These are phyloP conservation scores for Lasioglossum figueresi DNA, from an alignment of 2,888 invertebrate genomes.

Conservation along the genomic window DNA sequence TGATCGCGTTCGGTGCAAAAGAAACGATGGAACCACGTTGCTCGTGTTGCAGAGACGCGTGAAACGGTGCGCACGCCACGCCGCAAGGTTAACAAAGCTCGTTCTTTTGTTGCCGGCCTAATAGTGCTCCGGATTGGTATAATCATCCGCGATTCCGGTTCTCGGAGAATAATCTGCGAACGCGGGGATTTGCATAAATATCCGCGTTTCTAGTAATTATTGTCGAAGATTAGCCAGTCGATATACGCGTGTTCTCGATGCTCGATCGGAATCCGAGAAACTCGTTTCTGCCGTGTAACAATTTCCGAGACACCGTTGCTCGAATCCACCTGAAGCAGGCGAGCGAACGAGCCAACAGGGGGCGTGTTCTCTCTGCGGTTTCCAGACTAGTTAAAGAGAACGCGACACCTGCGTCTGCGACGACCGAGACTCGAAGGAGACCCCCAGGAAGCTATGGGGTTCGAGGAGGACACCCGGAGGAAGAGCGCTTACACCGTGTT, in stretches of 20 bases:
- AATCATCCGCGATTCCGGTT: slow-evolving; percentile 6
- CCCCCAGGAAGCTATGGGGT: background rate
- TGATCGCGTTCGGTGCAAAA: background rate
- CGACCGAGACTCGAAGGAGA: background rate
- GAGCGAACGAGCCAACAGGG: background rate
- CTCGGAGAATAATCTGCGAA: slow-evolving; percentile 8
- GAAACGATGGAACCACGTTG: background rate
- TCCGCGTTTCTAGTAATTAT: background rate
- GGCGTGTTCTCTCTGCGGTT: background rate
- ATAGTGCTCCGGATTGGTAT: background rate
- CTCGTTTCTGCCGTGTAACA: background rate
- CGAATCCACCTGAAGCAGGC: background rate
- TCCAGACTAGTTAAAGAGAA: background rate
- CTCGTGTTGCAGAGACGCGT: background rate
- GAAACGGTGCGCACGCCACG: background rate
- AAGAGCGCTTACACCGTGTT: slow-evolving; percentile 19
- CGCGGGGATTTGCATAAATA: background rate
- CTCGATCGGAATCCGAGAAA: background rate
- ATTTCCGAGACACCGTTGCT: background rate
- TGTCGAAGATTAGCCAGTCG: background rate
- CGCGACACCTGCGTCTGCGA: slow-evolving; percentile 2
- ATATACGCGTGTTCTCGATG: background rate
- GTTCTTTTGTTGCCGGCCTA: background rate
- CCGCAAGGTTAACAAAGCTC: background rate
- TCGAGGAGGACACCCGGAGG: background rate